Percentiles rank a stretch among this genome's conserved stretches.
phyloP scores from a whole-genome alignment of 2,888 invertebrate genomes.

The Syrista parreyssii region DNA sequence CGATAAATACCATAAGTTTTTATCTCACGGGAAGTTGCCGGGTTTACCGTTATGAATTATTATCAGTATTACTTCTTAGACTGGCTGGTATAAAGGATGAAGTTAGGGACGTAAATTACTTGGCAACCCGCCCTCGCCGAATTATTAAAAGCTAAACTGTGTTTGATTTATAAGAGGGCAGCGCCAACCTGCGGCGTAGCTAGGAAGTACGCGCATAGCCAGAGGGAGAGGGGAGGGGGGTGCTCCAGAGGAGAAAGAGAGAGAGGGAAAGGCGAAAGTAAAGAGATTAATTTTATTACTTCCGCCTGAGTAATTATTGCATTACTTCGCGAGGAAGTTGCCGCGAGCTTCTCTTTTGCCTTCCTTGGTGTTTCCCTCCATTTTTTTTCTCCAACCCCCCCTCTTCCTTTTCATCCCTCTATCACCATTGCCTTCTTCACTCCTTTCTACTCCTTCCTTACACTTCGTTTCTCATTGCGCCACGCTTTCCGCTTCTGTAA shows the following conservation, averaged over 20 bases:
- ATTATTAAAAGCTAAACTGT: constrained; percentile 65
- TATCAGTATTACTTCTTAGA: constrained; percentile 21
- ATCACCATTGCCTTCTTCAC: not conserved
- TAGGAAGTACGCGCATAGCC: constrained; percentile 23
- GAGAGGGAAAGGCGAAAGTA: constrained; percentile 17
- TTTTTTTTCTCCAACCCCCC: constrained; percentile 4
- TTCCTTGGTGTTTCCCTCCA: constrained; percentile 15
- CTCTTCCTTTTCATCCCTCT: not conserved
- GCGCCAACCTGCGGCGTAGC: constrained; percentile 23
- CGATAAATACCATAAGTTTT: not conserved
- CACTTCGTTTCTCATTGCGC: constrained; percentile 8
- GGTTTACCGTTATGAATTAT: constrained; percentile 23
- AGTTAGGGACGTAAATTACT: constrained; percentile 33
- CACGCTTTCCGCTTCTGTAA: not conserved
- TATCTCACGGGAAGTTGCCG: not conserved
- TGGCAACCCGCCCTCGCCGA: constrained; percentile 39
- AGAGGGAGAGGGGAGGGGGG: constrained; percentile 28
- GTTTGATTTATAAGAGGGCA: constrained; percentile 64
- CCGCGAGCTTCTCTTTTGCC: constrained; percentile 22
- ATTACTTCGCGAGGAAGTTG: constrained; percentile 58
- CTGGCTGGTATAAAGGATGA: constrained; percentile 27
- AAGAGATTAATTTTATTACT: constrained; percentile 65
- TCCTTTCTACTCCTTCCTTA: not conserved
- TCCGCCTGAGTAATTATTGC: constrained; percentile 64
- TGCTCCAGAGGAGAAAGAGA: not conserved